Evolutionary conservation across 2,113 vertebrate species (phyloP).

Genomic region (Sakesphorus luctuosus): DNA sequence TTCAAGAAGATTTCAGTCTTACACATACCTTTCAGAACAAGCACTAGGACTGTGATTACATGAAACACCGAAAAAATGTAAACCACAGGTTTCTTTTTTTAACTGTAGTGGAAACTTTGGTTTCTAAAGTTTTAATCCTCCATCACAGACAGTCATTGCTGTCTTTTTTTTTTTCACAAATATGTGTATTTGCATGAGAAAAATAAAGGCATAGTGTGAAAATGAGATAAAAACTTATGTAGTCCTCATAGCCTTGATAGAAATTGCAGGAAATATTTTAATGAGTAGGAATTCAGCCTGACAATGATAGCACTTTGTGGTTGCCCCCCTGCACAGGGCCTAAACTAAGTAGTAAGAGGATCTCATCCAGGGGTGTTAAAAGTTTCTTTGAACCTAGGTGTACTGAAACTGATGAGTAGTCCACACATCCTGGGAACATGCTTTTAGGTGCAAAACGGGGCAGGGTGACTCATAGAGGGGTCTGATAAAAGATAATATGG

Average conservation of each 20-base stretch:
- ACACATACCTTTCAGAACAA: slow-evolving; percentile 58
- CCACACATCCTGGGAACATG: slow-evolving; percentile 33
- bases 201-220: not conserved
- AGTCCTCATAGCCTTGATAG: not conserved
- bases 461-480: slow-evolving; percentile 42
- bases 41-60: slow-evolving; percentile 20
- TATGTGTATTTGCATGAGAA: not conserved
- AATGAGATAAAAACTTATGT: not conserved
- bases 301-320: not conserved
- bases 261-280: not conserved
- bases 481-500: slow-evolving; percentile 45
- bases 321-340: not conserved
- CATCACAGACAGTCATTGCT: not conserved
- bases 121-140: not conserved
- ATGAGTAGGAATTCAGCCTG: not conserved
- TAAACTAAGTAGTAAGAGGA: not conserved
- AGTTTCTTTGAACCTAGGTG: not conserved
- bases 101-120: not conserved
- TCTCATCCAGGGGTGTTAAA: not conserved
- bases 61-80: slow-evolving; percentile 49
- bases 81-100: slow-evolving; percentile 38
- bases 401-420: slow-evolving; percentile 20
- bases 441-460: not conserved
- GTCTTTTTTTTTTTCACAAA: not conserved
- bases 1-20: slow-evolving; percentile 31